A percentile compares a stretch with the other conserved stretches of the same genome.
Conservation (phyloP, 2,113 vertebrate genomes). For the Neogobius melanostomus region DNA sequence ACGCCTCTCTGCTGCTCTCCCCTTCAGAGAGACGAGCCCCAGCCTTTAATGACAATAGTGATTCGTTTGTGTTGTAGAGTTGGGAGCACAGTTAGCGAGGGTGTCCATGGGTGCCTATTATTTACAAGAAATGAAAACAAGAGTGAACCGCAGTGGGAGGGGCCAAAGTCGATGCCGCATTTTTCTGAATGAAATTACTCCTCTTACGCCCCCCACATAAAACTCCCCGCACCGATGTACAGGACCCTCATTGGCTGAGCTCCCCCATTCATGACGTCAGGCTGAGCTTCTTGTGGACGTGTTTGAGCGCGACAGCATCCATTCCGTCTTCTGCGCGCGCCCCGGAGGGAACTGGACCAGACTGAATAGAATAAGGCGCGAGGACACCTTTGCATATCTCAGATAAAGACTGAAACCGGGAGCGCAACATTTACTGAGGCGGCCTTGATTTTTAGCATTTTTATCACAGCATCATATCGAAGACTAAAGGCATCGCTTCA, state of each 20-base stretch:
- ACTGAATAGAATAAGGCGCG: neutral
- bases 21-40: neutral
- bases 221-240: constrained; percentile 4
- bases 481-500: neutral
- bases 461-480: neutral
- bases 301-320: constrained; percentile 54
- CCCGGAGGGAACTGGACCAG: constrained; percentile 18
- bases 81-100: neutral
- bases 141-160: constrained; percentile 79
- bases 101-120: constrained; percentile 10
- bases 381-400: constrained; percentile 4
- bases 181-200: constrained; percentile 85
- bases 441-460: neutral
- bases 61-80: neutral
- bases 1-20: neutral
- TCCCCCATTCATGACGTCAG: constrained; percentile 73
- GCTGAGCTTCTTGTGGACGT: constrained; percentile 54
- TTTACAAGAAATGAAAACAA: constrained; percentile 49
- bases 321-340: constrained; percentile 51
- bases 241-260: constrained; percentile 57
- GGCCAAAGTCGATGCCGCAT: constrained; percentile 76
- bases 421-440: neutral
- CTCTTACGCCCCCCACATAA: constrained; percentile 17
- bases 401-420: constrained; percentile 16
- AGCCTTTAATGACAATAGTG: constrained; percentile 12